These are phyloP conservation scores for Agrochola macilenta DNA, from an alignment of 2,888 invertebrate species.

Conservation along the genomic window DNA sequence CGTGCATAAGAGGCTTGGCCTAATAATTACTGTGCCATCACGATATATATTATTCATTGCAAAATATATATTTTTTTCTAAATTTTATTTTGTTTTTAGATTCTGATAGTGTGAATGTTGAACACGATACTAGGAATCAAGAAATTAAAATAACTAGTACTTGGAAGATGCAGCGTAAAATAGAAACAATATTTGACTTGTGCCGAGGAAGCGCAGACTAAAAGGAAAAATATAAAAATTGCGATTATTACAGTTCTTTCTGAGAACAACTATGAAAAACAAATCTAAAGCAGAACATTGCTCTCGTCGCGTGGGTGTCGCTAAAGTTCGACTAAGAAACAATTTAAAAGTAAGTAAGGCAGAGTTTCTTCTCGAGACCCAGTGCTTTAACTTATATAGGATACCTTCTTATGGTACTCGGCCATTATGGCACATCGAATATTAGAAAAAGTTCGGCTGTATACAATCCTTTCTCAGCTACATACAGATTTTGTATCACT, in stretches of 20 bases:
- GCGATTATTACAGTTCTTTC: slow-evolving; percentile 4
- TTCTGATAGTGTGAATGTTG: not conserved
- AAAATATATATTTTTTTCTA: no score
- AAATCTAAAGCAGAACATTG: not conserved
- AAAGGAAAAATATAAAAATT: slow-evolving; percentile 11
- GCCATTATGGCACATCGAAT: not conserved
- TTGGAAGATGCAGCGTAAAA: slow-evolving; percentile 9
- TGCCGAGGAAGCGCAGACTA: not conserved
- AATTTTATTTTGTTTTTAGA: not conserved
- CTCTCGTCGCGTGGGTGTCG: slow-evolving; percentile 1
- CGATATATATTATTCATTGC: not conserved
- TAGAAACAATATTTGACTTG: slow-evolving; percentile 28
- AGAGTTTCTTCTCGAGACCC: not conserved
- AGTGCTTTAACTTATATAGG: not conserved
- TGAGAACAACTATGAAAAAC: slow-evolving; percentile 16
- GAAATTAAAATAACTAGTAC: slow-evolving; percentile 13
- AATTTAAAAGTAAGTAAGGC: not conserved
- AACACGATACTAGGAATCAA: not conserved
- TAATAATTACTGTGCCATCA: not conserved
- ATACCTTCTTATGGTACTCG: no score
- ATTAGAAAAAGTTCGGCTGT: not conserved
- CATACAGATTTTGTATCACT: no score
- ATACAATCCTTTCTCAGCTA: not conserved
- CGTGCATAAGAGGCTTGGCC: not conserved
- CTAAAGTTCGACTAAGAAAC: slow-evolving; percentile 11